Evolutionary conservation across 2,888 invertebrate genomes (phyloP).

Genomic region (Pachliopta kotzebuea): DNA sequence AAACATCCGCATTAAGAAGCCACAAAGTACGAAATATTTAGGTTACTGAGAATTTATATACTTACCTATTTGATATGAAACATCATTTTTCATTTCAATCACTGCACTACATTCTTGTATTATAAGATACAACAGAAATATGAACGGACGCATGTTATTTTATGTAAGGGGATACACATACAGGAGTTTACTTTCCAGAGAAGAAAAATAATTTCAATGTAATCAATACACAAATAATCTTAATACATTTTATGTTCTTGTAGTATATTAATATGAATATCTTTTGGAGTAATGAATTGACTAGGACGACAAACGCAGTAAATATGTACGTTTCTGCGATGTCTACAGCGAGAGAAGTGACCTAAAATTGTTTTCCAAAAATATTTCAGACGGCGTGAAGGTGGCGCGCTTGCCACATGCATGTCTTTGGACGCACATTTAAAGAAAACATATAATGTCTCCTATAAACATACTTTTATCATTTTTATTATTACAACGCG

Average conservation of each 20-base stretch:
- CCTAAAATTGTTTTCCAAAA: conserved; percentile 78
- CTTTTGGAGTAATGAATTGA: not conserved
- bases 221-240: too few relatives aligned
- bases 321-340: conserved; percentile 25
- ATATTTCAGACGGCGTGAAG: conserved; percentile 64
- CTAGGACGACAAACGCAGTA: conserved; percentile 30
- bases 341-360: conserved; percentile 52
- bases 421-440: conserved; percentile 30
- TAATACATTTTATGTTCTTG: not conserved
- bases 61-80: conserved; percentile 60
- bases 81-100: conserved; percentile 39
- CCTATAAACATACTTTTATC: conserved; percentile 40
- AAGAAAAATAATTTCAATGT: too few relatives aligned
- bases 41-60: conserved; percentile 18
- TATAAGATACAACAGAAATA: conserved; percentile 39
- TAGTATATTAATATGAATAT: not conserved
- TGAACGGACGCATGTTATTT: conserved; percentile 41
- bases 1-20: conserved; percentile 6
- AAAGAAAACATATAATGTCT: conserved; percentile 34
- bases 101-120: conserved; percentile 44
- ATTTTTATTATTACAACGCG: conserved; percentile 35
- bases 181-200: not conserved
- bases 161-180: not conserved
- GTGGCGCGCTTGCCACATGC: conserved; percentile 53
- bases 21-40: conserved; percentile 1